phyloP scores from a whole-genome alignment of 1,140 invertebrate species.

The Aphidius ervi region DNA sequence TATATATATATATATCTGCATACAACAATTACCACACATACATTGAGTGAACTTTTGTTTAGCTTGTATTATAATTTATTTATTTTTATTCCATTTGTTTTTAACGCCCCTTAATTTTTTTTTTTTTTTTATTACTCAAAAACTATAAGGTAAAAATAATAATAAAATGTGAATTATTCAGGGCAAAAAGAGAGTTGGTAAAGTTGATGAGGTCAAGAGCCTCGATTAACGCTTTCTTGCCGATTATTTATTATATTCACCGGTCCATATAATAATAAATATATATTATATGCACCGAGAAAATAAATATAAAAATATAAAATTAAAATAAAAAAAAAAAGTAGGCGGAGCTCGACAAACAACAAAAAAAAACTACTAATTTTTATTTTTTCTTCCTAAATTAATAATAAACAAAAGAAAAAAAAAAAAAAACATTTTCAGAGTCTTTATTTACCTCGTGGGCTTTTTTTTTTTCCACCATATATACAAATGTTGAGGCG shows the following conservation, averaged over 20 bases:
- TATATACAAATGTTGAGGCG: slow-evolving; percentile 30
- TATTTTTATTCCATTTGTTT: too few species aligned
- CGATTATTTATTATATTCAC: slow-evolving; percentile 39
- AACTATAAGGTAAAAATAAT: too few species aligned
- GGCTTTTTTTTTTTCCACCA: slow-evolving; percentile 18
- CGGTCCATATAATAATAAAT: slow-evolving; percentile 27
- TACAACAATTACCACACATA: too few species aligned
- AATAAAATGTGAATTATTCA: background rate
- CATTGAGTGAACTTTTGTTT: too few species aligned
- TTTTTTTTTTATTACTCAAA: too few species aligned
- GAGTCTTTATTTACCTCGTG: slow-evolving; percentile 34
- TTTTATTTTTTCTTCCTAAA: background rate
- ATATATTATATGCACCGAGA: background rate
- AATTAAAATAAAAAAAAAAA: slow-evolving; percentile 13
- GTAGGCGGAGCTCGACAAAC: slow-evolving; percentile 28
- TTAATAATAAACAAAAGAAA: background rate
- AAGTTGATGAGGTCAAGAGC: slow-evolving; percentile 20
- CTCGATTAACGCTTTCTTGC: slow-evolving; percentile 32
- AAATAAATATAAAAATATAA: background rate
- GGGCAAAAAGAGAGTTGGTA: background rate
- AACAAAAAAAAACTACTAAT: too few species aligned
- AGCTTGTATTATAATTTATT: too few species aligned
- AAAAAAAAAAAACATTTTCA: slow-evolving; percentile 21
- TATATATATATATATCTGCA: background rate
- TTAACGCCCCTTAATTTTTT: too few species aligned